phyloP scores from a whole-genome alignment of 2,113 vertebrate genomes.

The Nycticryphes semicollaris region DNA sequence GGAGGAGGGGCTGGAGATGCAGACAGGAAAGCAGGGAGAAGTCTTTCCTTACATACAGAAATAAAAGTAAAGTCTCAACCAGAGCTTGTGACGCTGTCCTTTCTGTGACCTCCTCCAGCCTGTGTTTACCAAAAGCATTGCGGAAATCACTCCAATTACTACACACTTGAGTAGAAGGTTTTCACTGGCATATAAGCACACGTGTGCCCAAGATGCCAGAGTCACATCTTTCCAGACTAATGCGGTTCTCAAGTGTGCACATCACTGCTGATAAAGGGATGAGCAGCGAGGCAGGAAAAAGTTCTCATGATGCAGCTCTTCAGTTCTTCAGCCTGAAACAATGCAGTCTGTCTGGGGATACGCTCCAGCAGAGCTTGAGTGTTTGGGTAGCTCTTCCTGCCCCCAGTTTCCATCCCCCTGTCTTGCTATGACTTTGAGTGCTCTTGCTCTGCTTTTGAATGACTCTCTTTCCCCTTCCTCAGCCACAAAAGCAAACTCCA shows the following conservation, averaged over 20 bases:
- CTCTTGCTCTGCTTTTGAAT: background rate
- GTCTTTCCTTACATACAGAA: background rate
- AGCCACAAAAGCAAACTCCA: background rate
- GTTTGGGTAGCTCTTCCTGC: background rate
- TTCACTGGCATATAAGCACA: background rate
- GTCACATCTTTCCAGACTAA: background rate
- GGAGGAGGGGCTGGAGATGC: background rate
- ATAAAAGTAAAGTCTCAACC: background rate
- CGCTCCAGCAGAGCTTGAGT: background rate
- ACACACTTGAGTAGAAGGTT: background rate
- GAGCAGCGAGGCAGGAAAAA: background rate
- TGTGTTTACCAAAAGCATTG: background rate
- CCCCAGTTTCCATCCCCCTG: background rate
- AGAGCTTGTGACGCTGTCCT: background rate
- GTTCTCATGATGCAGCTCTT: background rate
- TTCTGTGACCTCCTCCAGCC: background rate
- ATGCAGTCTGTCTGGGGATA: background rate
- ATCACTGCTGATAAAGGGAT: background rate
- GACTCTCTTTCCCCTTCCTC: background rate
- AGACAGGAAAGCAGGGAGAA: background rate
- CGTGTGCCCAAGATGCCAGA: background rate
- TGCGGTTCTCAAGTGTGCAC: background rate
- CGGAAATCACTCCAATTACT: background rate
- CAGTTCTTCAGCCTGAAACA: background rate
- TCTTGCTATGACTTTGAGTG: background rate